Evolutionary conservation across 2,797 vertebrate genomes (phyloP).

Genomic region (Euphonia xanthogaster): DNA sequence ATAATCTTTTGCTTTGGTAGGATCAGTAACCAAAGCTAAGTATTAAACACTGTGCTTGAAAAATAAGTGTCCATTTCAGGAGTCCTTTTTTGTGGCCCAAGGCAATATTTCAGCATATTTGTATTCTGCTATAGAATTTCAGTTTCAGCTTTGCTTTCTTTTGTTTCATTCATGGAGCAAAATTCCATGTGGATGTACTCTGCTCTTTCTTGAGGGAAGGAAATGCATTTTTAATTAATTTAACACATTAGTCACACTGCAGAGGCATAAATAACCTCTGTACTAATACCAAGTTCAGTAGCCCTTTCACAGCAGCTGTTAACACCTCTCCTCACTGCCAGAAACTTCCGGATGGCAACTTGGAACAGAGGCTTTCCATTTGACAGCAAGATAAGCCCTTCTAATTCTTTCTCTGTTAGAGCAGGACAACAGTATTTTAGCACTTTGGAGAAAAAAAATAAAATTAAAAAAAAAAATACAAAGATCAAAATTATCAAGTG

Average conservation of each 20-base stretch:
- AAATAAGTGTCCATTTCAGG: background rate
- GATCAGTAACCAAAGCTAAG: background rate
- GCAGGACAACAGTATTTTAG: background rate
- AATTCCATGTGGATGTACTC: background rate
- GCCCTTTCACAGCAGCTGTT: slow-evolving; percentile 29
- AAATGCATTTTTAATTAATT: slow-evolving; percentile 24
- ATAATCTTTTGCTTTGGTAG: background rate
- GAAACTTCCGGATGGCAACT: slow-evolving; percentile 18
- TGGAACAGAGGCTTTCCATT: slow-evolving; percentile 10
- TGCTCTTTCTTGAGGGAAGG: background rate
- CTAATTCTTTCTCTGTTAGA: background rate
- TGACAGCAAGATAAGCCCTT: slow-evolving; percentile 17
- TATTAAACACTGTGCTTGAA: background rate
- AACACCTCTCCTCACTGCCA: slow-evolving; percentile 36
- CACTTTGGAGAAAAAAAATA: background rate
- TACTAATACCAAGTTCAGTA: slow-evolving; percentile 10
- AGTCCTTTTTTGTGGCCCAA: background rate
- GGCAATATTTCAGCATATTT: background rate
- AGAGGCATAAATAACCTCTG: slow-evolving; percentile 18
- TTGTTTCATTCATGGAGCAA: background rate
- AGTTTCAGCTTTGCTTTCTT: background rate
- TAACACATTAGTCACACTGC: background rate
- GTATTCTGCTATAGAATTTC: background rate
- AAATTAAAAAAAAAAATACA: fast-evolving
- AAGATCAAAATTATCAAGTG: background rate